Percentiles rank a stretch among this genome's conserved stretches.
Evolutionary conservation across 2,113 vertebrate genomes (phyloP).

Genomic region (Anarrhichthys ocellatus): DNA sequence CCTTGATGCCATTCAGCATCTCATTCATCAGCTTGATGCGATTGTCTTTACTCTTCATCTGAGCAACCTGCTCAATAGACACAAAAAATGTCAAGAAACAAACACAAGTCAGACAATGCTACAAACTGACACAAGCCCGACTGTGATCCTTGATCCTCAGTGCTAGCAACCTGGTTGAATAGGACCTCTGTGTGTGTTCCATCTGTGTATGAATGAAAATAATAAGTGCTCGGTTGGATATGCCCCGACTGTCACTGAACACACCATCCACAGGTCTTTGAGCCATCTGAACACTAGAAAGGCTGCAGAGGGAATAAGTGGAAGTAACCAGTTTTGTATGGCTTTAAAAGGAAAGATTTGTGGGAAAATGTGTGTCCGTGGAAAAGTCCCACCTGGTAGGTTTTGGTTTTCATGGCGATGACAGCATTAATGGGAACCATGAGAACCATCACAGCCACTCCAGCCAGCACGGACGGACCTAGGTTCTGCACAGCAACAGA

Average conservation of each 20-base stretch:
- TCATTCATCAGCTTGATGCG: conserved; percentile 99
- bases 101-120: neutral
- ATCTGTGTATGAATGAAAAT: neutral
- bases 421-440: conserved; percentile 94
- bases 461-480: conserved; percentile 92
- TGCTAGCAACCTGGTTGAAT: no score
- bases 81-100: neutral
- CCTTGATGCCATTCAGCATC: conserved; percentile 96
- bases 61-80: conserved; percentile 86
- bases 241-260: neutral
- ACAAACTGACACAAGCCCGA: neutral
- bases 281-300: neutral
- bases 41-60: conserved; percentile 98
- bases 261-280: neutral
- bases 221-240: neutral
- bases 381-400: conserved; percentile 88
- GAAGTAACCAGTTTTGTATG: neutral
- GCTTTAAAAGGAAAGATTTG: neutral
- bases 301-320: neutral
- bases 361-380: neutral
- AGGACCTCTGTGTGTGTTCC: no score
- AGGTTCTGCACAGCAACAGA: conserved; percentile 84
- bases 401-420: conserved; percentile 98
- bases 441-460: conserved; percentile 95
- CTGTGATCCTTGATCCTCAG: neutral